These are phyloP conservation scores for Resseliella maxima DNA, from an alignment of 2,888 invertebrate genomes.

Conservation along the genomic window DNA sequence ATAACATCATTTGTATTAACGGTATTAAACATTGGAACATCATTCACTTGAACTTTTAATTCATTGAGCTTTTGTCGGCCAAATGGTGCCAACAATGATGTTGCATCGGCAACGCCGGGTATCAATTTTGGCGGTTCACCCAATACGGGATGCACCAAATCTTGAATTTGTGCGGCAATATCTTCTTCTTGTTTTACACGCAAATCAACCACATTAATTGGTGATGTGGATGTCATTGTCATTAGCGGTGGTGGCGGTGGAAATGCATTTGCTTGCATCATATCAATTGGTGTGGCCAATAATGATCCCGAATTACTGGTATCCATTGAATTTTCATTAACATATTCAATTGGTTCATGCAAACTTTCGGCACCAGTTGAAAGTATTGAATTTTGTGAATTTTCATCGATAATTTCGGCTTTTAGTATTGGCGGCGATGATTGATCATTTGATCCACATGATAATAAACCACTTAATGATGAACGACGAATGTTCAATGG, in stretches of 20 bases:
- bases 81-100: conserved; percentile 18
- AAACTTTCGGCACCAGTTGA: conserved; percentile 62
- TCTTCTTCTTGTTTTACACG: conserved; percentile 76
- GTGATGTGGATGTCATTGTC: conserved; percentile 10
- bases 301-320: conserved; percentile 63
- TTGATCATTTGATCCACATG: conserved; percentile 70
- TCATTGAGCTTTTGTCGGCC: conserved; percentile 58
- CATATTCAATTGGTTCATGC: conserved; percentile 66
- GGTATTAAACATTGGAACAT: conserved; percentile 58
- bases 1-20: background rate
- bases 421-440: conserved; percentile 71
- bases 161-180: conserved; percentile 67
- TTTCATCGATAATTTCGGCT: conserved; percentile 78
- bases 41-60: conserved; percentile 59
- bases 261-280: conserved; percentile 63
- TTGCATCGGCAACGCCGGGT: conserved; percentile 67
- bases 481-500: conserved; percentile 75
- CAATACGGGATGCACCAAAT: conserved; percentile 63
- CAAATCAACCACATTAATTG: conserved; percentile 72
- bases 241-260: conserved; percentile 60
- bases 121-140: conserved; percentile 65
- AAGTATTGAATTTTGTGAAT: conserved; percentile 74
- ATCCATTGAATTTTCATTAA: conserved; percentile 64
- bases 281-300: conserved; percentile 57
- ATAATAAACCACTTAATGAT: conserved; percentile 70